Evolutionary conservation across 2,888 invertebrate genomes (phyloP), one percentile per base, ranked within the genome.

Genomic region (Drosophila algonquin): DNA sequence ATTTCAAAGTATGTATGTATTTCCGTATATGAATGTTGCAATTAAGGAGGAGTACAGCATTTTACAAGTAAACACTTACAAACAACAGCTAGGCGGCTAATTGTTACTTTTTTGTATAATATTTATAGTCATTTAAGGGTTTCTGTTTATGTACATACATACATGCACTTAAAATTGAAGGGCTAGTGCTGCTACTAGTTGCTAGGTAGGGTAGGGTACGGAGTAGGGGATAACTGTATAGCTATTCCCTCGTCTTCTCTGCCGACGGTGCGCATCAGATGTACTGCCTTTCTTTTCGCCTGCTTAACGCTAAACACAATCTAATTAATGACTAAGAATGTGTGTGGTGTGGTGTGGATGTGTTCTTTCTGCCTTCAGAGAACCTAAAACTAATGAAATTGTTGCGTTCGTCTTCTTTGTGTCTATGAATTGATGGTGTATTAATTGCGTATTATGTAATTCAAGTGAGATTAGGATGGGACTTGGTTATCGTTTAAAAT

Each of bases 1-100:
- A 12, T 47, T 73, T 58, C 40, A 63, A 56, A 70, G 63, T 73
- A 73, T 73, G 53, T 75, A 73, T 73, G 58, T 48, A 54, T 75
- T 73, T 56, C 78, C n/a, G 78, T 73, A 79, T 81, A 56, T 81
- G 70, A 58, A 71, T 76, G 55, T 80, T 75, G 81, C 77, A 79
- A 62, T 82, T 84, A 83, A 81, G 87, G 82, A 87, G 30, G 30
- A 87, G 73, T 87, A 79, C 82, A 83, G 80, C 82, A 83, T 85
- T 79, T 81, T 87, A 83, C 65, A 83, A 51, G 59, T 80, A 70
- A 80, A 84, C 82, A 84, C 69, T 76, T 79, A 73, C 62, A 79
- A 79, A 72, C 74, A 78, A 76, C 76, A 40, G 40, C 40, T 40
- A 40, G 14, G 72, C 79, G 54, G 78, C 85, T 70, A 74, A 74